Evolutionary conservation across 2,797 vertebrate species (phyloP).

Genomic region (Craterocephalus amniculus): DNA sequence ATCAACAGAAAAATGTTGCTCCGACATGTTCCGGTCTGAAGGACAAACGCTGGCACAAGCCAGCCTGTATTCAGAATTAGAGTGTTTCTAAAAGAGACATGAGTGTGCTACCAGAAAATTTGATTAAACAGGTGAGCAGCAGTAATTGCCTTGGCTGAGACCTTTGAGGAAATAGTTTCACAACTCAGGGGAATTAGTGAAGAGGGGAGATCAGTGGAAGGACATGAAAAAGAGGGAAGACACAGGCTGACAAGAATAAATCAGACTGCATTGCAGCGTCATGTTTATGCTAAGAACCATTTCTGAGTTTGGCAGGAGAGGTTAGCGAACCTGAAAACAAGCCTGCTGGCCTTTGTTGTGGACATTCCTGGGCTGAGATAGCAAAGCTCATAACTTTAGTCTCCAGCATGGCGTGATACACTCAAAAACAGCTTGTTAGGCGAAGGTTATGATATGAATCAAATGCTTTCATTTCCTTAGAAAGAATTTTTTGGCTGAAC

Average conservation of each 20-base stretch:
- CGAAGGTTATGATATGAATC: too few relatives aligned
- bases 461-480: too few relatives aligned
- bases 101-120: conserved; percentile 60
- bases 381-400: too few relatives aligned
- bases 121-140: conserved; percentile 75
- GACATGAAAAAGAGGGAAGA: conserved; percentile 21
- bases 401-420: too few relatives aligned
- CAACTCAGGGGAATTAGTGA: conserved; percentile 55
- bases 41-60: conserved; percentile 18
- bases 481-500: too few relatives aligned
- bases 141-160: conserved; percentile 58
- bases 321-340: too few relatives aligned
- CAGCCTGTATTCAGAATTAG: conserved; percentile 33
- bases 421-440: too few relatives aligned
- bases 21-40: conserved; percentile 24
- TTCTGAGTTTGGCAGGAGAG: too few relatives aligned
- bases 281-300: conserved; percentile 2
- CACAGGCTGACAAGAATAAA: background rate
- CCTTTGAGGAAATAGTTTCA: conserved; percentile 71
- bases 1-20: conserved; percentile 39
- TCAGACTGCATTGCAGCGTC: background rate
- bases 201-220: conserved; percentile 34
- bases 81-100: conserved; percentile 28
- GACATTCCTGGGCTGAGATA: too few relatives aligned
- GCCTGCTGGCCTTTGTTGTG: too few relatives aligned